These are phyloP conservation scores for Plumapathes pennacea DNA, from an alignment of 92 coral and sea anemone species.

Conservation along the genomic window DNA sequence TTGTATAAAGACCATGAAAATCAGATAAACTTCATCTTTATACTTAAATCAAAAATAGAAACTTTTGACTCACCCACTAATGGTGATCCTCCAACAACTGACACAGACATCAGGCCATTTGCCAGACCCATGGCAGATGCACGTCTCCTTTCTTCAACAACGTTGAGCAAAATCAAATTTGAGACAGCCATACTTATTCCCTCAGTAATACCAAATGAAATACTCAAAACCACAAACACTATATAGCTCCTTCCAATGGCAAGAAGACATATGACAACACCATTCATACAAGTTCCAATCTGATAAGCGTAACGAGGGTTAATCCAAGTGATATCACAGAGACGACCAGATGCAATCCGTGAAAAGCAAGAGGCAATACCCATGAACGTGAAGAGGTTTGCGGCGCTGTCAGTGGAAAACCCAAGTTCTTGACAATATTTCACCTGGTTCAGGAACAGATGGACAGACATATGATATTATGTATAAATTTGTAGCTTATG, in stretches of 20 bases:
- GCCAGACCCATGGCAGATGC: slow-evolving; percentile 22
- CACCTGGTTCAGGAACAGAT: background rate
- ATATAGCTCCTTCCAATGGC: background rate
- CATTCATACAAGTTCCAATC: background rate
- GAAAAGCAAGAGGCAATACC: slow-evolving; percentile 2
- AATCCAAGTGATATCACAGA: slow-evolving; percentile 2
- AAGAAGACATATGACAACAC: background rate
- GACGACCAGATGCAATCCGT: background rate
- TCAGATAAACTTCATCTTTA: too few species aligned
- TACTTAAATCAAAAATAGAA: background rate
- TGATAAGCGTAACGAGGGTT: slow-evolving; percentile 3
- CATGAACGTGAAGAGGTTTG: slow-evolving; percentile 10
- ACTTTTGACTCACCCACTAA: slow-evolving; percentile 1
- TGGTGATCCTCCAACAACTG: slow-evolving; percentile 5
- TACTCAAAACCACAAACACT: background rate
- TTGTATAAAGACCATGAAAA: background rate
- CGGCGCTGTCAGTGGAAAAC: slow-evolving; percentile 5
- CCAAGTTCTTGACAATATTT: slow-evolving; percentile 5
- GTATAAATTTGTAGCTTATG: too few species aligned
- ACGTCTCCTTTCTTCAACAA: slow-evolving; percentile 4
- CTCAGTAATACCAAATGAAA: slow-evolving; percentile 7
- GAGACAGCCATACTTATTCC: slow-evolving; percentile 1
- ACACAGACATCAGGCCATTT: slow-evolving; percentile 2
- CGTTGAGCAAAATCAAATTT: slow-evolving; percentile 5
- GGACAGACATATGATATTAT: too few species aligned